These are phyloP conservation scores for Canis aureus DNA, from an alignment of 2,113 vertebrate species.

Conservation along the genomic window DNA sequence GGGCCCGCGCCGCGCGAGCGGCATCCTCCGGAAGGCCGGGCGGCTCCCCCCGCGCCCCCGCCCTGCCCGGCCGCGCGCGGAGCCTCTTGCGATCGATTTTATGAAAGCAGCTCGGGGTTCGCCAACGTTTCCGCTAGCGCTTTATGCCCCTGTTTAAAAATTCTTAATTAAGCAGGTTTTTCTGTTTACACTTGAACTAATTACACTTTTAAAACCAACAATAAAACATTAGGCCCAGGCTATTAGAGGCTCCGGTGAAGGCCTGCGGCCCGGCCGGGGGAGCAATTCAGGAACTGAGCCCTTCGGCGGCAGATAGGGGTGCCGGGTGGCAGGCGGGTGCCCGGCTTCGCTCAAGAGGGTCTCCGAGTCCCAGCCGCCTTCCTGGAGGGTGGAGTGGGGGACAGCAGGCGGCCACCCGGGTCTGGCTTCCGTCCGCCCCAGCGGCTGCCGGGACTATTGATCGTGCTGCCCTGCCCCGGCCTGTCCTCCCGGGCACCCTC, in stretches of 20 bases:
- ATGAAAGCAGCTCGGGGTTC: constrained; percentile 89
- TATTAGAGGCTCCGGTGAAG: constrained; percentile 86
- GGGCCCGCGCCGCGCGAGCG: constrained; percentile 78
- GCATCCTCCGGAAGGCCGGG: constrained; percentile 67
- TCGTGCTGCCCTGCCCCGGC: neutral
- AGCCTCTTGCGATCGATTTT: constrained; percentile 90
- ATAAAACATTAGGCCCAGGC: constrained; percentile 92
- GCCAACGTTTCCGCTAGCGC: constrained; percentile 89
- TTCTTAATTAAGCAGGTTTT: constrained; percentile 95
- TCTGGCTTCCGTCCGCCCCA: constrained; percentile 14
- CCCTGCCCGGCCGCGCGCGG: constrained; percentile 30
- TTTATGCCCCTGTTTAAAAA: constrained; percentile 92
- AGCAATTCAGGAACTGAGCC: constrained; percentile 90
- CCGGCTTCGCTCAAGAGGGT: constrained; percentile 90
- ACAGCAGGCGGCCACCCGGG: constrained; percentile 81
- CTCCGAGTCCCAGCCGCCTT: constrained; percentile 79
- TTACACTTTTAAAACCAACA: constrained; percentile 94
- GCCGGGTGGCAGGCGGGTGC: constrained; percentile 83
- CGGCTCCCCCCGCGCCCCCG: constrained; percentile 32
- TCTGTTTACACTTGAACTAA: constrained; percentile 95
- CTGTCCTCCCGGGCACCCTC: constrained; percentile 35
- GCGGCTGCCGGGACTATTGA: neutral
- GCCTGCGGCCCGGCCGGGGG: constrained; percentile 74
- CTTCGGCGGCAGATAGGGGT: constrained; percentile 88
- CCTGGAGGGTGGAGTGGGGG: constrained; percentile 79